Evolutionary conservation across 2,888 invertebrate genomes (phyloP), one percentile per base, ranked within the genome.

Genomic region (Clistopyga incitator): DNA sequence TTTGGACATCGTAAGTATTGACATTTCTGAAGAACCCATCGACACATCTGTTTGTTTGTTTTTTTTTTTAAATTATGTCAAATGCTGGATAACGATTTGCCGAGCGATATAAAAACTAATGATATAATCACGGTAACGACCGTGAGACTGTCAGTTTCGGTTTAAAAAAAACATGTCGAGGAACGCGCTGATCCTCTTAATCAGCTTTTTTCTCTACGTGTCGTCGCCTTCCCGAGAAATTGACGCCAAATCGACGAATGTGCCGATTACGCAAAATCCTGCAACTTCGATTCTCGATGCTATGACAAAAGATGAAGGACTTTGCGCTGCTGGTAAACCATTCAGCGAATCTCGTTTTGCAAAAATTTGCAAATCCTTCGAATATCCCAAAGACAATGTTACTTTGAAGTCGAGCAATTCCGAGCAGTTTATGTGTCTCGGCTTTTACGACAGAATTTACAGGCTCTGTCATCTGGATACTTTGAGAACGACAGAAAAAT

Each of bases 391-490:
- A 2, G 61, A 3, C 15, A 10, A 25, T 3, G 11, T 25, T 6
- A n/a, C 47, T 0, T 20, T 86, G 8, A n/a, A 18, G 20, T 15
- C 54, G 0, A 20, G 1, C 0, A 64, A 13, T 15, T 8, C 20
- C 2, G 29, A 83, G 13, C 77, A 20, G 6, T 87, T 86, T 52
- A 25, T 90, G n/a, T 91, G 91, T 54, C 71, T 90, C 6, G 85
- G 82, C 20, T 38, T 90, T 4, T 86, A 88, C 29, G 90, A 89
- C 34, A 72, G 85, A 13, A 64, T 61, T 13, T 71, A 78, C 11
- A 85, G 85, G 71, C 25, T 87, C n/a, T 89, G 89, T 78, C 38
- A 74, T 65, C 4, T 61, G 47, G 13, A 47, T 42, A 79, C 15
- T 10, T 10, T 29, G 6, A 8, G 25, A 38, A 10, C 2, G 4